phyloP scores from a whole-genome alignment of 2,797 vertebrate genomes.

The Paramormyrops hopkinsi region DNA sequence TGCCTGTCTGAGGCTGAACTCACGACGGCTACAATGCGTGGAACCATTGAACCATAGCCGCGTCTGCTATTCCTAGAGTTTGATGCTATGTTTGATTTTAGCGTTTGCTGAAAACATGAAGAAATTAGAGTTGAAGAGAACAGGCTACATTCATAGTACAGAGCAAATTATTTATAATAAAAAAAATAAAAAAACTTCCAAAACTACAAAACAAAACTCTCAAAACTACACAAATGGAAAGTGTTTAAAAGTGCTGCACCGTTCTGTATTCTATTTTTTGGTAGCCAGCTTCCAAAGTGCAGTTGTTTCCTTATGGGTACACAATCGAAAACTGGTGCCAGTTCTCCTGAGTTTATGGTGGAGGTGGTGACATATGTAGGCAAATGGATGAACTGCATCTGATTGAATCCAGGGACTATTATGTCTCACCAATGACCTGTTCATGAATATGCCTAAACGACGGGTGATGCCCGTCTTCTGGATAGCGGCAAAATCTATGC shows the following conservation, averaged over 20 bases:
- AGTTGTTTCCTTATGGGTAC: not conserved
- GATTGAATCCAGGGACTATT: not conserved
- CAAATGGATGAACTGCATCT: not conserved
- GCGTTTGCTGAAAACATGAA: not conserved
- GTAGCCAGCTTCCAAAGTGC: not conserved
- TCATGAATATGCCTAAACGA: not conserved
- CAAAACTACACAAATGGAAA: not conserved
- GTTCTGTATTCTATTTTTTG: not conserved
- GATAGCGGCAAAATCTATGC: not conserved
- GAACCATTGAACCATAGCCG: not conserved
- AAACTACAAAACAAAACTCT: not conserved
- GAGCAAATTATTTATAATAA: not conserved
- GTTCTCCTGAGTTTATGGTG: not conserved
- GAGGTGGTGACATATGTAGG: not conserved
- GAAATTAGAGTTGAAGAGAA: not conserved
- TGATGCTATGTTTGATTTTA: not conserved
- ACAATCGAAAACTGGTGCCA: not conserved
- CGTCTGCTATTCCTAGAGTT: not conserved
- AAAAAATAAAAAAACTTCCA: not conserved
- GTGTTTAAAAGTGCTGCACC: not conserved
- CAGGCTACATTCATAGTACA: not conserved
- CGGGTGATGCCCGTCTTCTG: not conserved
- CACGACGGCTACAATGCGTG: not conserved
- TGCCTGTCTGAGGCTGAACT: not conserved
- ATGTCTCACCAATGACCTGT: not conserved